Evolutionary conservation across 2,888 invertebrate genomes (phyloP).

Genomic region (Pachliopta kotzebuea): DNA sequence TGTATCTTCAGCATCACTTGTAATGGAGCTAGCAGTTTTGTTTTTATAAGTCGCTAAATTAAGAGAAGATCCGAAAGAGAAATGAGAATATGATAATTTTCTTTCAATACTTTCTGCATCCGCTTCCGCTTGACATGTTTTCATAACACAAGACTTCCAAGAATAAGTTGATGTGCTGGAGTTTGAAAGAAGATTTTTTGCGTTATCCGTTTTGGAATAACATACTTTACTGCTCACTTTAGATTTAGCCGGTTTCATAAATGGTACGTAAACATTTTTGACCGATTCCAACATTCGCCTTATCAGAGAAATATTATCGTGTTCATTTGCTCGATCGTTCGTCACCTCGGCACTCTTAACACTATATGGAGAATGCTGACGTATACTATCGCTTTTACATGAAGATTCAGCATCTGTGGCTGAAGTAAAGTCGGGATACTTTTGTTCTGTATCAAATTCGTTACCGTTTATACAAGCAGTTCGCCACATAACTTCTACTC

Average conservation of each 20-base stretch:
- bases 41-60: constrained; percentile 24
- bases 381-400: background rate
- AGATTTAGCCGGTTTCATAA: constrained; percentile 9
- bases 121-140: constrained; percentile 21
- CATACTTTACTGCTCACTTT: constrained; percentile 7
- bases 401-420: background rate
- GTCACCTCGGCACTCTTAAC: background rate
- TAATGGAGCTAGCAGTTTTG: constrained; percentile 1
- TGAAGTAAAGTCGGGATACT: background rate
- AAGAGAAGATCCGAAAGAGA: constrained; percentile 16
- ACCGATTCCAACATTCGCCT: constrained; percentile 24
- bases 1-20: background rate
- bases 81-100: constrained; percentile 19
- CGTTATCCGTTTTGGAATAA: constrained; percentile 9
- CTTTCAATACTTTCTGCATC: constrained; percentile 20
- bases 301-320: constrained; percentile 18
- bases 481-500: constrained; percentile 20
- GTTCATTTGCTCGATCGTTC: background rate
- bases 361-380: background rate
- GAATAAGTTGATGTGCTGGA: constrained; percentile 25
- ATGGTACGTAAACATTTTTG: constrained; percentile 22
- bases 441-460: background rate
- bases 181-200: constrained; percentile 13
- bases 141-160: constrained; percentile 27
- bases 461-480: background rate